Evolutionary conservation across 2,797 vertebrate genomes (phyloP).

Genomic region (Syndactyla subalaris): DNA sequence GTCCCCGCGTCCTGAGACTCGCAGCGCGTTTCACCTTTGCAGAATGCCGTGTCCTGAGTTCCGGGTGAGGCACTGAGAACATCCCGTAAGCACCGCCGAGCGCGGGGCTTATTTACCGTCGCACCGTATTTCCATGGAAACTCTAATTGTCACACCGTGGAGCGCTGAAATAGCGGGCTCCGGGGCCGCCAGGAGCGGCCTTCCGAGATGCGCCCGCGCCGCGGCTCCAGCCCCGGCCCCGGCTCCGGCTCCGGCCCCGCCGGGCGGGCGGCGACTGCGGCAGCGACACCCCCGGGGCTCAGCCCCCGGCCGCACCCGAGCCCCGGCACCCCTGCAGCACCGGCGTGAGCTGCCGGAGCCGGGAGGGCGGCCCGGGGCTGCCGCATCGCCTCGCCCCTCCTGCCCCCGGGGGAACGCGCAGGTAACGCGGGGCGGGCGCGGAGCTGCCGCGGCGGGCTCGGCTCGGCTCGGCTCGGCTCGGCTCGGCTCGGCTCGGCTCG

Average conservation of each 20-base stretch:
- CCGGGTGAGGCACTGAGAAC: not conserved
- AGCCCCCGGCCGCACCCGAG: not conserved
- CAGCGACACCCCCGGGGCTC: not conserved
- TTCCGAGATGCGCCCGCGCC: not conserved
- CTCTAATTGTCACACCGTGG: not conserved
- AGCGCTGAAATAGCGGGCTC: not conserved
- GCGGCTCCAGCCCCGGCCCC: not conserved
- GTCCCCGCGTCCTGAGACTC: fast-evolving
- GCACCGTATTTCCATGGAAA: conserved; percentile 42
- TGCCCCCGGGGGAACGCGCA: not conserved
- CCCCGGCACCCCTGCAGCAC: not conserved
- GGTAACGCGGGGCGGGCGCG: not conserved
- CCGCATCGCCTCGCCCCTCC: not conserved
- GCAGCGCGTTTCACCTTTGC: fast-evolving
- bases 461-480: not conserved
- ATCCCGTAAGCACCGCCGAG: not conserved
- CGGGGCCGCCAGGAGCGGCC: not conserved
- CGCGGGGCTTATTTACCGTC: not conserved
- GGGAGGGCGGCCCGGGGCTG: not conserved
- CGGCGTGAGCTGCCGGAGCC: not conserved
- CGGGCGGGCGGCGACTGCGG: not conserved
- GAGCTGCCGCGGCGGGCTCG: not conserved
- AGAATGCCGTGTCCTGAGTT: fast-evolving
- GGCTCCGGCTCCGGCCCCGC: not conserved
- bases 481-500: too few relatives aligned